Conservation (phyloP, 2,888 invertebrate genomes). For the Amphimallon solstitiale region DNA sequence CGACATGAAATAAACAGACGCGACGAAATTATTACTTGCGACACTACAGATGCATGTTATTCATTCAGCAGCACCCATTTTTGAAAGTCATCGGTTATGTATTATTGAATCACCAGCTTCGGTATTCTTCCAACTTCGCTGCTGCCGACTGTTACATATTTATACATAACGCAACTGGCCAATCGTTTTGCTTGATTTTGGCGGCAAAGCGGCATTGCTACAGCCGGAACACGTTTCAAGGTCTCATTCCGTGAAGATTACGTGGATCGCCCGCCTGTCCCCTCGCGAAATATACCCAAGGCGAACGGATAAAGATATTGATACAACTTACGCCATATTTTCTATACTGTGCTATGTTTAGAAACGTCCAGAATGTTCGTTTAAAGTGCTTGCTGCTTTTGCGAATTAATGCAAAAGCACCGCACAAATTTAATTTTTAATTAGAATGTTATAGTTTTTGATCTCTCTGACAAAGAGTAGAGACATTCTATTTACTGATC, state of each 20-base stretch:
- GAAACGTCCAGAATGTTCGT: slow-evolving; percentile 36
- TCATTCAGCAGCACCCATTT: slow-evolving; percentile 13
- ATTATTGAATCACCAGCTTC: slow-evolving; percentile 27
- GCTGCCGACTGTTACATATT: slow-evolving; percentile 34
- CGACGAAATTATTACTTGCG: background rate
- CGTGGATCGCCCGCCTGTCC: slow-evolving; percentile 43
- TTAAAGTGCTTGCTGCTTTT: slow-evolving; percentile 16
- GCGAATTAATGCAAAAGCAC: slow-evolving; percentile 14
- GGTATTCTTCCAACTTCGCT: slow-evolving; percentile 22
- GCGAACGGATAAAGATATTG: slow-evolving; percentile 46
- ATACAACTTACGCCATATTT: slow-evolving; percentile 43
- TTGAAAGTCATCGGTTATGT: slow-evolving; percentile 31
- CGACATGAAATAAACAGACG: background rate
- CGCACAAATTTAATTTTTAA: background rate
- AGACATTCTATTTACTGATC: too few species aligned
- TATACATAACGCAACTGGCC: slow-evolving; percentile 39
- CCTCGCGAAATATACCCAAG: slow-evolving; percentile 40
- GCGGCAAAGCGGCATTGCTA: slow-evolving; percentile 48
- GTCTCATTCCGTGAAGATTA: slow-evolving; percentile 52
- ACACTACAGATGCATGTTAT: background rate
- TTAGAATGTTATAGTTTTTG: too few species aligned
- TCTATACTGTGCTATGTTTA: slow-evolving; percentile 33
- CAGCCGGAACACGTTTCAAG: slow-evolving; percentile 51
- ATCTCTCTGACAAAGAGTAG: too few species aligned
- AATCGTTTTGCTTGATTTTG: slow-evolving; percentile 47